Conservation (phyloP, 2,888 invertebrate species). For the Kuschelorhynchus macadamiae region DNA sequence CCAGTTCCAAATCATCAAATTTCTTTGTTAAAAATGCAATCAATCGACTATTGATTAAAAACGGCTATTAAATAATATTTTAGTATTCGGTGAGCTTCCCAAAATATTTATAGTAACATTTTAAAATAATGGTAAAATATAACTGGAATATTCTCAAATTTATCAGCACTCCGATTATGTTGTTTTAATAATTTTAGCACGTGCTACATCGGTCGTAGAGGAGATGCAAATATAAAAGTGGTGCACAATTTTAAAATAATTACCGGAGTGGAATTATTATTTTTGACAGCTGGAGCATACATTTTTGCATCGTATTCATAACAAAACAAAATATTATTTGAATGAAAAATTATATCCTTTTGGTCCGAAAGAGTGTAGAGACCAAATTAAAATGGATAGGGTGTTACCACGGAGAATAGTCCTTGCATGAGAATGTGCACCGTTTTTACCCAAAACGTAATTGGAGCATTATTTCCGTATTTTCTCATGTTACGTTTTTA, state of each 20-base stretch:
- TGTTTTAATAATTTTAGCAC: neutral
- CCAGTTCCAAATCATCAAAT: too few species aligned
- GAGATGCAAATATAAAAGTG: constrained; percentile 1
- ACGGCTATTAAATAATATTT: too few species aligned
- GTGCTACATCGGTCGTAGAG: neutral
- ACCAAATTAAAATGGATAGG: constrained; percentile 3
- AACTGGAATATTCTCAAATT: neutral
- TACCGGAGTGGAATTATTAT: constrained; percentile 1
- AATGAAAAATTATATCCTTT: neutral
- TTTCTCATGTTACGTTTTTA: too few species aligned
- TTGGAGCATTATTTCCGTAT: too few species aligned
- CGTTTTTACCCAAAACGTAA: too few species aligned
- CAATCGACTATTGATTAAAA: too few species aligned
- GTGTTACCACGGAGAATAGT: too few species aligned
- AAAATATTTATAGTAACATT: too few species aligned
- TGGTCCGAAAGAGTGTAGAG: neutral
- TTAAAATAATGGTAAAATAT: too few species aligned
- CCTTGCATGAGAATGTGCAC: too few species aligned
- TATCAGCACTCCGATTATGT: neutral
- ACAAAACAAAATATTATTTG: neutral
- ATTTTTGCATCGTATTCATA: constrained; percentile 1
- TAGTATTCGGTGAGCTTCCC: too few species aligned
- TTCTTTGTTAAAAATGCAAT: too few species aligned
- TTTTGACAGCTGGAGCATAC: neutral
- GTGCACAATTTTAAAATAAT: constrained; percentile 5